Conservation (phyloP, 92 coral and sea anemone species). For the Bergia sp. region DNA sequence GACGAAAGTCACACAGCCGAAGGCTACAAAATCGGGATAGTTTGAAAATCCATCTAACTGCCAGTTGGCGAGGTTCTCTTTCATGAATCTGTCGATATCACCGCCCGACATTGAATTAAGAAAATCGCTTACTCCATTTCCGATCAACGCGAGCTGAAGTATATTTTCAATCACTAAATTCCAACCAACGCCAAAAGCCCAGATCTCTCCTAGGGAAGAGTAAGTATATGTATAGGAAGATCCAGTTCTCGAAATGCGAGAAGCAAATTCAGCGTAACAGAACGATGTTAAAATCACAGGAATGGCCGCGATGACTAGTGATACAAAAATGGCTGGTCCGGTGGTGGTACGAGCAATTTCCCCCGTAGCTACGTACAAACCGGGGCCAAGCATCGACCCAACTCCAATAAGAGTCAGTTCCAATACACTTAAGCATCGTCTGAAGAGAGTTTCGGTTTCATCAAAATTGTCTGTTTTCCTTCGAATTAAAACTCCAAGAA, state of each 20-base stretch:
- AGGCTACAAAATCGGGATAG: constrained; percentile 77
- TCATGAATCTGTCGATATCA: constrained; percentile 58
- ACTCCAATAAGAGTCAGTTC: constrained; percentile 79
- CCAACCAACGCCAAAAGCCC: constrained; percentile 92
- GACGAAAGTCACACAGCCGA: constrained; percentile 54
- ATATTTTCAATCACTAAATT: constrained; percentile 77
- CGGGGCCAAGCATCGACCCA: constrained; percentile 90
- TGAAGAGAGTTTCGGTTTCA: constrained; percentile 73
- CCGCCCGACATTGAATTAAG: constrained; percentile 65
- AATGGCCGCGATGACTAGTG: constrained; percentile 77
- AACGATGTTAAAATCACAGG: constrained; percentile 79
- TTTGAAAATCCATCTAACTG: constrained; percentile 57
- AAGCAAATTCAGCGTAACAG: constrained; percentile 85
- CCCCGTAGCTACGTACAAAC: constrained; percentile 87
- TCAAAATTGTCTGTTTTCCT: constrained; percentile 59
- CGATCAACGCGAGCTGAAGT: constrained; percentile 74
- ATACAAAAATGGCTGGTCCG: constrained; percentile 86
- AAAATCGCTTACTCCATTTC: constrained; percentile 72
- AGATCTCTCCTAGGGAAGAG: constrained; percentile 78
- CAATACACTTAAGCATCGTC: constrained; percentile 73
- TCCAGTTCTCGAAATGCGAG: constrained; percentile 79
- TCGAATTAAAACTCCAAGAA: constrained; percentile 69
- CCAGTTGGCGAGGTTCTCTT: constrained; percentile 68
- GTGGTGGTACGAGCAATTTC: constrained; percentile 87
- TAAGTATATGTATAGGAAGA: constrained; percentile 85